These are phyloP conservation scores for Dexiosoma caninum DNA, from an alignment of 2,888 invertebrate genomes.

Conservation along the genomic window DNA sequence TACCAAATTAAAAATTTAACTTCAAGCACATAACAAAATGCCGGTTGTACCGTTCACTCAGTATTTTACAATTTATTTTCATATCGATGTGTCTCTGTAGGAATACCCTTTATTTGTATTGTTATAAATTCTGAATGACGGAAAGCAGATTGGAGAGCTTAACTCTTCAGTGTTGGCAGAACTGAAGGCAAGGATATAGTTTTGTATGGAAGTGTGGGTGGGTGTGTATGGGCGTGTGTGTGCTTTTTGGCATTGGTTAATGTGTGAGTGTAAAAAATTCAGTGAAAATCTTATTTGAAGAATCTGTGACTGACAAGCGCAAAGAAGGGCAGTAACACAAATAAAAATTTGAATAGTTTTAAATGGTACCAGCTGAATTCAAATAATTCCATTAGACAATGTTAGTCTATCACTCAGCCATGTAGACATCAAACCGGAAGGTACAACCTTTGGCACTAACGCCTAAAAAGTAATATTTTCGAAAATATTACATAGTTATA, in stretches of 20 bases:
- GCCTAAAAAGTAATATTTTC: too few species aligned
- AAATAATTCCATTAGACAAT: conserved; percentile 56
- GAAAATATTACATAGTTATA: too few species aligned
- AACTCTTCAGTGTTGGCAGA: background rate
- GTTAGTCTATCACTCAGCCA: conserved; percentile 57
- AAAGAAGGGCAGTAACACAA: background rate
- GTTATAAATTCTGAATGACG: background rate
- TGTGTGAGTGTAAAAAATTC: background rate
- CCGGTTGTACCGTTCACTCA: too few species aligned
- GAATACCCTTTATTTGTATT: background rate
- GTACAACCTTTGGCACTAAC: background rate
- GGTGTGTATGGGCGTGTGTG: background rate
- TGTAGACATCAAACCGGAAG: background rate
- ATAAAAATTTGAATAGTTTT: conserved; percentile 21
- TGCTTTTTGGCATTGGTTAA: background rate
- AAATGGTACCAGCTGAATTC: conserved; percentile 49
- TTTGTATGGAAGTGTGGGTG: background rate
- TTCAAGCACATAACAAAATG: too few species aligned
- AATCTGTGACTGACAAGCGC: conserved; percentile 20
- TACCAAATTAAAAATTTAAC: too few species aligned
- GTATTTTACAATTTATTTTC: too few species aligned
- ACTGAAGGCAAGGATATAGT: background rate
- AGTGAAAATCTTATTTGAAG: background rate
- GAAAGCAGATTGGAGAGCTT: background rate
- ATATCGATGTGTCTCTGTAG: too few species aligned